Conservation (phyloP, 2,113 vertebrate genomes). For the Hucho hucho region DNA sequence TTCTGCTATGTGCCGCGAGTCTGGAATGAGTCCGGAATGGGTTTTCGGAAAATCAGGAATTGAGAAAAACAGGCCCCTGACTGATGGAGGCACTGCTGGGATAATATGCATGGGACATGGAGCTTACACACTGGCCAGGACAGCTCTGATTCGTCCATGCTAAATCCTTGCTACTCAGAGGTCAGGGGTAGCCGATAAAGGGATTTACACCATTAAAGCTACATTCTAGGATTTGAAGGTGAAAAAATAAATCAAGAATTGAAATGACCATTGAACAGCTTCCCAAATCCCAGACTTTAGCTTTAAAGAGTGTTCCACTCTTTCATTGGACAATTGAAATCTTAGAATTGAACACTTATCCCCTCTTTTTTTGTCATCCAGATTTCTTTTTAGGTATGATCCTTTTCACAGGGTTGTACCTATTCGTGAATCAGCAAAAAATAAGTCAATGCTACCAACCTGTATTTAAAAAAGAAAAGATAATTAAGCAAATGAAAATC, state of each 20-base stretch:
- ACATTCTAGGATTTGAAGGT: neutral
- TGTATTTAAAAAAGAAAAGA: too few species aligned
- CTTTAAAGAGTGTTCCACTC: neutral
- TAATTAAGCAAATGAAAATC: too few species aligned
- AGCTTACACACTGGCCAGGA: neutral
- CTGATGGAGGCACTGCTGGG: neutral
- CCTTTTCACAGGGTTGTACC: neutral
- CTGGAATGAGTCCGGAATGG: conserved; percentile 12
- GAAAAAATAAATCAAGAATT: too few species aligned
- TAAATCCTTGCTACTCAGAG: neutral
- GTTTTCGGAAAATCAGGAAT: conserved; percentile 12
- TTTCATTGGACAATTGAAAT: conserved; percentile 30
- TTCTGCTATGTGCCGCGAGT: neutral
- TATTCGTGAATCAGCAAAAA: neutral
- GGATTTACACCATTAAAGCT: conserved; percentile 5
- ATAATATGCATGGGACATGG: conserved; percentile 1
- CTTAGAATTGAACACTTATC: neutral
- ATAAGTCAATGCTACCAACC: neutral
- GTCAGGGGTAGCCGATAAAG: neutral
- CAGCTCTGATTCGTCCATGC: conserved; percentile 6
- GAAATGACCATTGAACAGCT: too few species aligned
- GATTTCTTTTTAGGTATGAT: neutral
- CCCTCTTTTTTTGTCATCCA: neutral
- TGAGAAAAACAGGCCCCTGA: neutral
- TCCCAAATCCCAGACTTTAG: too few species aligned